A percentile compares a stretch with the other conserved stretches of the same genome.
Evolutionary conservation across 2,888 invertebrate species (phyloP).

Genomic region (Sarcophaga caerulescens): DNA sequence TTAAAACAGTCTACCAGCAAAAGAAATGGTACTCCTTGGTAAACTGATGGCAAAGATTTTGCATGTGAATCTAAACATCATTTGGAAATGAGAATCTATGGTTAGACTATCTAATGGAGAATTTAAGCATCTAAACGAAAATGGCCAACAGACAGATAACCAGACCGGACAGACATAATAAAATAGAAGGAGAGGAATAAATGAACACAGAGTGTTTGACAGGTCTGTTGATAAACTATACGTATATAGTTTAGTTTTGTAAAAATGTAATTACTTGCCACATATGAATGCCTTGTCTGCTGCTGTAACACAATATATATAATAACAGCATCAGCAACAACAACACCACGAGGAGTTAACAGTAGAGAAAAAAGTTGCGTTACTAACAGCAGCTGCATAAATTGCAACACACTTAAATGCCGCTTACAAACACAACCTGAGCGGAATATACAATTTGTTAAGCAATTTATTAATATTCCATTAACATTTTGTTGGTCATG

Average conservation of each 20-base stretch:
- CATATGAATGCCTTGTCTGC: slow-evolving; percentile 16
- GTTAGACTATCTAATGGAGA: slow-evolving; percentile 38
- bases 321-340: not conserved
- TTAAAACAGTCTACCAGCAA: slow-evolving; percentile 6
- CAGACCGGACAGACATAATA: not conserved
- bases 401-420: slow-evolving; percentile 62
- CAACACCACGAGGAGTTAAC: not conserved
- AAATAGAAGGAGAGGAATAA: not conserved
- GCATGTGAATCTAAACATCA: slow-evolving; percentile 30
- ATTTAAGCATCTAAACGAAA: not conserved
- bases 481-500: slow-evolving; percentile 72
- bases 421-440: slow-evolving; percentile 69
- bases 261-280: slow-evolving; percentile 50
- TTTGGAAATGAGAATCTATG: not conserved
- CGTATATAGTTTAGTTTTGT: slow-evolving; percentile 46
- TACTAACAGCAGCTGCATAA: slow-evolving; percentile 66
- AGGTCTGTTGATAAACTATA: slow-evolving; percentile 43
- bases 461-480: slow-evolving; percentile 78
- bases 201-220: slow-evolving; percentile 37
- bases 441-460: slow-evolving; percentile 76
- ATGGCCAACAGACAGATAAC: no score
- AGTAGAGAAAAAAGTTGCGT: slow-evolving; percentile 36
- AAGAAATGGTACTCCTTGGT: slow-evolving; percentile 1
- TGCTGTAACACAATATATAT: slow-evolving; percentile 19
- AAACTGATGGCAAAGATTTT: slow-evolving; percentile 26